These are phyloP conservation scores for Cynodonichthys magdalenae DNA, from an alignment of 2,797 vertebrate species.

Conservation along the genomic window DNA sequence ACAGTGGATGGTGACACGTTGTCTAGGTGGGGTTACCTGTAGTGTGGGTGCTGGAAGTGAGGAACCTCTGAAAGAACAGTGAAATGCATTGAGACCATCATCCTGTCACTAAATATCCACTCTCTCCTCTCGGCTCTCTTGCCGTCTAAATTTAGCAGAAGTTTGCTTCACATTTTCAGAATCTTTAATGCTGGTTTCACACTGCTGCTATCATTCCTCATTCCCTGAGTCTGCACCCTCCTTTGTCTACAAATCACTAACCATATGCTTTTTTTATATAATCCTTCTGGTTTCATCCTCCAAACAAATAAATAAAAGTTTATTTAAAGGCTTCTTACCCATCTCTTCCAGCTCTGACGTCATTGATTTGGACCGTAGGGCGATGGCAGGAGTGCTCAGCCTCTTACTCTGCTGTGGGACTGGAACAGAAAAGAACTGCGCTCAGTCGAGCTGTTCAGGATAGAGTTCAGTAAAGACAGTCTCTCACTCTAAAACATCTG, in stretches of 20 bases:
- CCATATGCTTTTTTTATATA: slow-evolving; percentile 8
- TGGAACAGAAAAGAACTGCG: slow-evolving; percentile 34
- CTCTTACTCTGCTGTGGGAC: slow-evolving; percentile 91
- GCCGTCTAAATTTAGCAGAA: slow-evolving; percentile 57
- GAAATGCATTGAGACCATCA: slow-evolving; percentile 80
- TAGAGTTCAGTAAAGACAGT: background rate
- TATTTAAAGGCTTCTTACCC: slow-evolving; percentile 81
- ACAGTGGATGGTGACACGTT: slow-evolving; percentile 61
- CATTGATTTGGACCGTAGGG: slow-evolving; percentile 94
- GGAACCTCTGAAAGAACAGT: slow-evolving; percentile 86
- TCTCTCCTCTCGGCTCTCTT: slow-evolving; percentile 35
- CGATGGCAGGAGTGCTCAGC: slow-evolving; percentile 89
- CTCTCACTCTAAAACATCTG: too few species aligned
- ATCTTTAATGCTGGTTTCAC: slow-evolving; percentile 55
- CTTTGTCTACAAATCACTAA: slow-evolving; percentile 16
- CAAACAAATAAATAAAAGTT: slow-evolving; percentile 4
- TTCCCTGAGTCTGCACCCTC: slow-evolving; percentile 35
- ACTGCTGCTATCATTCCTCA: slow-evolving; percentile 47
- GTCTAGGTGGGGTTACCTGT: slow-evolving; percentile 82
- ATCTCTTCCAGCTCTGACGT: slow-evolving; percentile 96
- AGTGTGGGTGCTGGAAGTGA: slow-evolving; percentile 84
- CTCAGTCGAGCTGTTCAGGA: slow-evolving; percentile 1
- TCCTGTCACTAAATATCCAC: slow-evolving; percentile 43
- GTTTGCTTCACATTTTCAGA: slow-evolving; percentile 50
- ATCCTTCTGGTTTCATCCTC: background rate